Evolutionary conservation across 2,888 invertebrate species (phyloP), one percentile per base, ranked within the genome.

Genomic region (Dysmachus trigonus): DNA sequence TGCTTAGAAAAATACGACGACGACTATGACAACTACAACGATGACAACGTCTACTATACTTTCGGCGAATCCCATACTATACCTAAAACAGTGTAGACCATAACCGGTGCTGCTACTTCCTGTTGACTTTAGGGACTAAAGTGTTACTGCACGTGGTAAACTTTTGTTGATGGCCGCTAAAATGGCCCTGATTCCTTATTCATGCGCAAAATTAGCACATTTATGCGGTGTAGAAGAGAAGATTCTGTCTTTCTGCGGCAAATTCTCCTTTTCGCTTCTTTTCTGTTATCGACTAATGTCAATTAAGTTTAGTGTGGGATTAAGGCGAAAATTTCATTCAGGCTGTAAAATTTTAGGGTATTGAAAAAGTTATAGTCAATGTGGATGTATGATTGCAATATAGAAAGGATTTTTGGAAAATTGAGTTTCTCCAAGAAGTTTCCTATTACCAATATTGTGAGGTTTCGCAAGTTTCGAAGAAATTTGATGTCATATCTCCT

Each of bases 141-240:
- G 76, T 76, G 76, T 76, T 76, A 76, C 76, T 76, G 76, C 76
- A 76, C 76, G 76, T 76, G 76, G 76, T 76, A 38, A 35, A 38
- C 76, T 76, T 62, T 76, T 76, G 76, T 76, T 35, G 76, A 76
- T 38, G 76, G 76, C 38, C 76, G 18, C 38, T 76, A 35, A 38
- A 51, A 79, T 31, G 51, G 35, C 22, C 79, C 51, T 79, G 79
- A 79, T 79, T 79, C 47, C 33, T 79, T 79, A 79, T 79, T 79
- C 79, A 79, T 79, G 79, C 79, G 51, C 30, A 51, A 79, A 79
- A 79, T 79, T 79, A 79, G 79, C 79, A 79, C 79, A 79, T 35
- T 79, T 79, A 31, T 51, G n/a, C n/a, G 79, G 22, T 79, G n/a
- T n/a, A n/a, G 18, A 51, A 51, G 62, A 62, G 22, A 22, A 47